phyloP scores from a whole-genome alignment of 2,797 vertebrate species.

The Moxostoma hubbsi region DNA sequence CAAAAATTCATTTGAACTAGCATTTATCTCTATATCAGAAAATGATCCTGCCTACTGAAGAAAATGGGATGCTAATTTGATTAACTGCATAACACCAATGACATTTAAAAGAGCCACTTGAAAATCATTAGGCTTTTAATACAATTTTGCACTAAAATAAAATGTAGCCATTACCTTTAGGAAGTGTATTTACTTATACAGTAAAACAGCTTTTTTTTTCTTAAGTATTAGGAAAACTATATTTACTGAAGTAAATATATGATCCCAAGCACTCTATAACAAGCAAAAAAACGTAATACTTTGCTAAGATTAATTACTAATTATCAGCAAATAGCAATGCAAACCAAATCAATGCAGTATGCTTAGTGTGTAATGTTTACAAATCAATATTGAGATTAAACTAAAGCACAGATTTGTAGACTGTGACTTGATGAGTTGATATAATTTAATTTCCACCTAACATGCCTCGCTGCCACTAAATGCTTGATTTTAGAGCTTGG shows the following conservation, averaged over 20 bases:
- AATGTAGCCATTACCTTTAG: not conserved
- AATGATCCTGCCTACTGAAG: not conserved
- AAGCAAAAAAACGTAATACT: too few relatives aligned
- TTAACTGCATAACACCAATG: not conserved
- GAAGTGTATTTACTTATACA: too few relatives aligned
- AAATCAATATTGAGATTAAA: conserved; percentile 5
- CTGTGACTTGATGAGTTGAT: not conserved
- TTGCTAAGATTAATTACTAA: not conserved
- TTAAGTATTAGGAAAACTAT: too few relatives aligned
- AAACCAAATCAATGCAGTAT: not conserved
- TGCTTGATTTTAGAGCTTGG: too few relatives aligned
- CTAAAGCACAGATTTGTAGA: not conserved
- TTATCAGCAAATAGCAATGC: not conserved
- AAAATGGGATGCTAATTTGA: not conserved
- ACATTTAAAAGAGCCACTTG: not conserved
- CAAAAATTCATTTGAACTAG: not conserved
- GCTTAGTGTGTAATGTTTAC: not conserved
- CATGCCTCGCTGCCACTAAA: not conserved
- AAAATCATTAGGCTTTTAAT: not conserved
- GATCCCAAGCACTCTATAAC: too few relatives aligned
- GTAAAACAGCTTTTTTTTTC: too few relatives aligned
- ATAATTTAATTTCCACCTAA: not conserved
- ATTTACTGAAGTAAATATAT: too few relatives aligned
- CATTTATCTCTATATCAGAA: not conserved
- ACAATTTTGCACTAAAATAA: not conserved